Conservation (phyloP, 2,888 invertebrate genomes). For the Leptinotarsa peninsularis region DNA sequence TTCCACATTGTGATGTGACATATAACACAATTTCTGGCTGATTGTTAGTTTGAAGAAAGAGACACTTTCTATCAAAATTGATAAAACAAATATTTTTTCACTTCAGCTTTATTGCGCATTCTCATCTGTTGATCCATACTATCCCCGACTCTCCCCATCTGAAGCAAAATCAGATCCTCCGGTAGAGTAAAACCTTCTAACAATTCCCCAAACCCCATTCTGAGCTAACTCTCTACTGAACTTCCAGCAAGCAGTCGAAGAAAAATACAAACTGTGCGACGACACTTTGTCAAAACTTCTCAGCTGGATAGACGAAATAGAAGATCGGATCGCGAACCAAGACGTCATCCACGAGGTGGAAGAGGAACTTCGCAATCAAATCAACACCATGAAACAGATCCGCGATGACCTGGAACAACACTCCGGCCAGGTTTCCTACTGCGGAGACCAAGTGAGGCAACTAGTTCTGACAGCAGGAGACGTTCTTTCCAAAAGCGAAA, state of each 20-base stretch:
- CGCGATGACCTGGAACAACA: slow-evolving; percentile 91
- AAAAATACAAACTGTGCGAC: slow-evolving; percentile 92
- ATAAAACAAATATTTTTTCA: not conserved
- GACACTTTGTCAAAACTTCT: slow-evolving; percentile 86
- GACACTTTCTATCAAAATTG: not conserved
- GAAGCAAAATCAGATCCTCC: not conserved
- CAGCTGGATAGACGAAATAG: slow-evolving; percentile 88
- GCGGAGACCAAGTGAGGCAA: slow-evolving; percentile 90
- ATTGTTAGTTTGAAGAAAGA: no score
- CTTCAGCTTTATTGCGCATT: not conserved
- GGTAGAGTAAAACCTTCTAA: not conserved
- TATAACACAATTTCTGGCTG: no score
- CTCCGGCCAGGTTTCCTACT: slow-evolving; percentile 84
- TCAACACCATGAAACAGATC: slow-evolving; percentile 89
- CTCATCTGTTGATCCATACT: not conserved
- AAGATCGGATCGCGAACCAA: slow-evolving; percentile 85
- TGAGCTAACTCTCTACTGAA: slow-evolving; percentile 34
- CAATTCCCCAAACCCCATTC: not conserved
- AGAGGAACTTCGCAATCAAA: slow-evolving; percentile 89
- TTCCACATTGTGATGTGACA: no score
- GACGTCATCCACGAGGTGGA: slow-evolving; percentile 88
- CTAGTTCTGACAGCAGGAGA: slow-evolving; percentile 87
- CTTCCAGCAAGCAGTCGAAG: slow-evolving; percentile 93
- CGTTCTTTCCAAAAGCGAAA: slow-evolving; percentile 92
- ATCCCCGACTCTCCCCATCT: not conserved